phyloP scores from a whole-genome alignment of 2,113 vertebrate species.

The Ailuropoda melanoleuca region DNA sequence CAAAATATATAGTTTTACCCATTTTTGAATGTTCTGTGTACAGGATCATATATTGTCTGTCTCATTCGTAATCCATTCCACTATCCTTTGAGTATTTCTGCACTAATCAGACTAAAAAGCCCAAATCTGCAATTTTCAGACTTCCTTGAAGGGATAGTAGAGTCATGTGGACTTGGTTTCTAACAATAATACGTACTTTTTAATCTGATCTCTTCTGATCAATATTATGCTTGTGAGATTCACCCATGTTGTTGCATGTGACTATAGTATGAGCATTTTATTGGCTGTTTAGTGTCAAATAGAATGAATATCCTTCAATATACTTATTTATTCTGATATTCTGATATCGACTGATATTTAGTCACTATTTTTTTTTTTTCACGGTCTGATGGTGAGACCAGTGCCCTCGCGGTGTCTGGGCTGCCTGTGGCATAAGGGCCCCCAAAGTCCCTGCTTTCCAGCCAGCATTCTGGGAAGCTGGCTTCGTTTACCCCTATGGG shows the following conservation, averaged over 20 bases:
- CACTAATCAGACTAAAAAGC: too few species aligned
- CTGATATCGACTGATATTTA: not conserved
- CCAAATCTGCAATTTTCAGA: too few species aligned
- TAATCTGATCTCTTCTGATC: not conserved
- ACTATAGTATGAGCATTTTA: not conserved
- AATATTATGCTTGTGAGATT: not conserved
- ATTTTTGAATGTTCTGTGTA: too few species aligned
- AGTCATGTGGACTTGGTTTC: not conserved
- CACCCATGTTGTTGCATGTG: not conserved
- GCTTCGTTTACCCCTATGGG: not conserved
- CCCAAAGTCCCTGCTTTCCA: not conserved
- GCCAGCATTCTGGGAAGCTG: not conserved
- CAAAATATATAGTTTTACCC: too few species aligned
- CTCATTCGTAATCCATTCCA: too few species aligned
- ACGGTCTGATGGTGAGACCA: not conserved
- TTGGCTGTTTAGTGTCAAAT: not conserved
- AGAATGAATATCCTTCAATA: not conserved
- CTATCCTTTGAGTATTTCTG: too few species aligned
- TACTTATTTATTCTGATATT: too few species aligned
- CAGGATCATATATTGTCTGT: too few species aligned
- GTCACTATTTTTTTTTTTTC: too few species aligned
- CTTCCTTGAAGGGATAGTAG: not conserved
- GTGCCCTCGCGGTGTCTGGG: accelerated
- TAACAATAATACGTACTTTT: not conserved
- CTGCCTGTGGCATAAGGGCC: not conserved